A percentile compares a stretch with the other conserved stretches of the same genome.
These are phyloP conservation scores for Machimus rusticus DNA, from an alignment of 2,888 invertebrate species.

Conservation along the genomic window DNA sequence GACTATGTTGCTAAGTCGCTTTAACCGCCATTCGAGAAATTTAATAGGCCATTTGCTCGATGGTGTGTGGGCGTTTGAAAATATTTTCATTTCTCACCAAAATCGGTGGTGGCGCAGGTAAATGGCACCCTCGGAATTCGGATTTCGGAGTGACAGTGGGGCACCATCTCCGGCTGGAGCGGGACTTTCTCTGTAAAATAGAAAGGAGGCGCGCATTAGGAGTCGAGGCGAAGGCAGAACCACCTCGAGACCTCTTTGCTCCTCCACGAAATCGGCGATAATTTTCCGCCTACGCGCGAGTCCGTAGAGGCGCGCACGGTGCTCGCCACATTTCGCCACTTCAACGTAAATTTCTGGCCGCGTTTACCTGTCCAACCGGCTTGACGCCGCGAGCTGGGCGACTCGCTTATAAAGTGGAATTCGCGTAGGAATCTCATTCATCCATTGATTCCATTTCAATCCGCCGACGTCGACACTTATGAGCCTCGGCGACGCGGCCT, in stretches of 20 bases:
- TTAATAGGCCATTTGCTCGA: neutral
- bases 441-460: slow-evolving; percentile 42
- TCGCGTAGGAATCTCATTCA: slow-evolving; percentile 45
- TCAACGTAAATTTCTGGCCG: slow-evolving; percentile 21
- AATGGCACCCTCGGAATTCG: slow-evolving; percentile 19
- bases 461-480: slow-evolving; percentile 15
- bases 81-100: slow-evolving; percentile 14
- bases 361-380: neutral
- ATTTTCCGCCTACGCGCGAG: slow-evolving; percentile 11
- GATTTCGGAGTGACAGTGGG: neutral
- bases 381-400: neutral
- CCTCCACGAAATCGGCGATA: neutral
- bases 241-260: neutral
- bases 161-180: neutral
- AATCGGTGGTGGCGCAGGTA: neutral
- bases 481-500: neutral
- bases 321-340: slow-evolving; percentile 24
- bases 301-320: neutral
- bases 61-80: neutral
- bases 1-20: neutral
- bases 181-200: slow-evolving; percentile 29
- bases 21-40: neutral
- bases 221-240: neutral
- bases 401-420: slow-evolving; percentile 17
- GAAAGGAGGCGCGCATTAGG: neutral